Conservation (phyloP, 1,140 invertebrate species). For the Procambarus clarkii region DNA sequence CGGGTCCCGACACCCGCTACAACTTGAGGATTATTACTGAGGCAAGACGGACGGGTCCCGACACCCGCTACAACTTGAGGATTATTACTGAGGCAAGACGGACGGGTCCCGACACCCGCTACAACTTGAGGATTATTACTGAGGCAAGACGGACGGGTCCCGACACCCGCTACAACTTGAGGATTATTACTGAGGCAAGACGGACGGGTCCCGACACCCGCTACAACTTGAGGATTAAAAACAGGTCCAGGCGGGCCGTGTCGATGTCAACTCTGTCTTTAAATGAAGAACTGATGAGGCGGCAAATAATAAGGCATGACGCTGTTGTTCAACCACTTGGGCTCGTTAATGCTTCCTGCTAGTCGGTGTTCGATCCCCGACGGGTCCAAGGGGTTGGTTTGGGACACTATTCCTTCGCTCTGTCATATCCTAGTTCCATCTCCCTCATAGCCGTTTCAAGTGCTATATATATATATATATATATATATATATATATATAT, state of each 20-base stretch:
- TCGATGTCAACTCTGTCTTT: conserved; percentile 19
- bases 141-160: not conserved
- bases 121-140: conserved; percentile 45
- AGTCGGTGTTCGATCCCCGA: no score
- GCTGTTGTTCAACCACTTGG: not conserved
- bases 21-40: conserved; percentile 38
- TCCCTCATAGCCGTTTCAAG: no score
- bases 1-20: conserved; percentile 14
- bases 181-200: conserved; percentile 32
- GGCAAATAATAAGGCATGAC: not conserved
- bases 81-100: conserved; percentile 29
- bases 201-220: conserved; percentile 9
- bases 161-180: conserved; percentile 17
- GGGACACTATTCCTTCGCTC: no score
- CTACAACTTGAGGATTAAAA: conserved; percentile 43
- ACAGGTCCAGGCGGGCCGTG: conserved; percentile 20
- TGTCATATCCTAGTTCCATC: no score
- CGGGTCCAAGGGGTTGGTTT: no score
- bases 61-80: conserved; percentile 21
- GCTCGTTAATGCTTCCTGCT: not conserved
- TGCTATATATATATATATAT: no score
- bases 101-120: conserved; percentile 7
- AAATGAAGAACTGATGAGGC: not conserved
- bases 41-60: not conserved
- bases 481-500: no score